Conservation (phyloP, 2,797 vertebrate species). For the Gymnoscopelus microlampas region DNA sequence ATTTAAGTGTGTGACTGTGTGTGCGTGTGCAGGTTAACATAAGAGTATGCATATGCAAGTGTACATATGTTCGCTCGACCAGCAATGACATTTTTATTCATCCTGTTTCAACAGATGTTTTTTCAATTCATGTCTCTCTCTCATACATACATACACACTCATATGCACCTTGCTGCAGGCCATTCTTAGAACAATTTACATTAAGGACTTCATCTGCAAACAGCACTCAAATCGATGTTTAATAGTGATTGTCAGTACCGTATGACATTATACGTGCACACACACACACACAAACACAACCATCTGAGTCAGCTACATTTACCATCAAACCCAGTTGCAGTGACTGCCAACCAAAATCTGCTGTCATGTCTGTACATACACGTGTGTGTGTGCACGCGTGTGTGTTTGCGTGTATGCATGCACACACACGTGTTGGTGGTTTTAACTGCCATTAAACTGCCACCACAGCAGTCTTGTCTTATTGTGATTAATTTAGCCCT, state of each 20-base stretch:
- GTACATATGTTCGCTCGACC: constrained; percentile 50
- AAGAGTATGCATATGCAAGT: not conserved
- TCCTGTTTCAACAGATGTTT: constrained; percentile 44
- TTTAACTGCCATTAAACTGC: too few species aligned
- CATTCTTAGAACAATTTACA: not conserved
- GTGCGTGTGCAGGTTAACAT: not conserved
- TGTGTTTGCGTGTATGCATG: not conserved
- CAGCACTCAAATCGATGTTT: constrained; percentile 9
- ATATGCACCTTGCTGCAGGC: constrained; percentile 16
- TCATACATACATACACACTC: constrained; percentile 8
- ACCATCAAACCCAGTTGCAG: constrained; percentile 36
- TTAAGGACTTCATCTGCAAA: constrained; percentile 4
- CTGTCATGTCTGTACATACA: not conserved
- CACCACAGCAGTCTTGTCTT: constrained; percentile 2
- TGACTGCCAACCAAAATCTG: constrained; percentile 33
- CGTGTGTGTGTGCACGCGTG: not conserved
- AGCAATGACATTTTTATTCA: constrained; percentile 69
- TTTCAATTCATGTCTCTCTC: constrained; percentile 29
- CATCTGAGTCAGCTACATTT: constrained; percentile 9
- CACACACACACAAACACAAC: not conserved
- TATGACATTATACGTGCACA: constrained; percentile 8
- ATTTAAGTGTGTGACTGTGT: constrained; percentile 22
- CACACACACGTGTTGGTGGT: too few species aligned
- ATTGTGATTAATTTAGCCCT: not conserved
- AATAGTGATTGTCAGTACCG: constrained; percentile 12